Percentiles rank a stretch among this genome's conserved stretches.
Conservation (phyloP, 2,113 vertebrate genomes). For the Tyto alba region DNA sequence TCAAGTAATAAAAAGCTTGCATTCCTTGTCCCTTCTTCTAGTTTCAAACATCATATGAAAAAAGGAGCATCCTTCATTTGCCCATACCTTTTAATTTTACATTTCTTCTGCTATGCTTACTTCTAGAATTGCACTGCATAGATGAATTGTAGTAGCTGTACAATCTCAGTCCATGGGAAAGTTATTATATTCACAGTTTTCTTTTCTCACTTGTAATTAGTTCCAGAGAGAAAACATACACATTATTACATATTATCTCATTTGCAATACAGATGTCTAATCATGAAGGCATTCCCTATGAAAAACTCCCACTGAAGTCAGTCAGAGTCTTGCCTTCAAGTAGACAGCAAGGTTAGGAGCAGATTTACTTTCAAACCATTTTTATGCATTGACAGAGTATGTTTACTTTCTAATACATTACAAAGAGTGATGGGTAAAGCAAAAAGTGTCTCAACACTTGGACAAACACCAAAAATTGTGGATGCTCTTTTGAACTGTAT, state of each 20-base stretch:
- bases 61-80: not conserved
- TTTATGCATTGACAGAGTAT: not conserved
- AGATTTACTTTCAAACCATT: not conserved
- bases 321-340: not conserved
- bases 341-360: not conserved
- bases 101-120: not conserved
- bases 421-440: constrained; percentile 4
- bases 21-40: not conserved
- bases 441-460: not conserved
- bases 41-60: not conserved
- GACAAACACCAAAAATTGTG: constrained; percentile 14
- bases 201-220: constrained; percentile 53
- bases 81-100: not conserved
- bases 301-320: not conserved
- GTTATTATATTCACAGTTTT: constrained; percentile 31
- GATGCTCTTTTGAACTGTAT: constrained; percentile 30
- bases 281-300: not conserved
- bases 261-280: not conserved
- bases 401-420: constrained; percentile 32
- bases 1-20: not conserved
- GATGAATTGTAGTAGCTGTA: not conserved
- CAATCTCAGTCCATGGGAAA: constrained; percentile 3
- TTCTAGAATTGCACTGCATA: not conserved
- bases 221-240: constrained; percentile 37
- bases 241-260: not conserved